Evolutionary conservation across 2,113 vertebrate genomes (phyloP).

Genomic region (Ciconia stormi): DNA sequence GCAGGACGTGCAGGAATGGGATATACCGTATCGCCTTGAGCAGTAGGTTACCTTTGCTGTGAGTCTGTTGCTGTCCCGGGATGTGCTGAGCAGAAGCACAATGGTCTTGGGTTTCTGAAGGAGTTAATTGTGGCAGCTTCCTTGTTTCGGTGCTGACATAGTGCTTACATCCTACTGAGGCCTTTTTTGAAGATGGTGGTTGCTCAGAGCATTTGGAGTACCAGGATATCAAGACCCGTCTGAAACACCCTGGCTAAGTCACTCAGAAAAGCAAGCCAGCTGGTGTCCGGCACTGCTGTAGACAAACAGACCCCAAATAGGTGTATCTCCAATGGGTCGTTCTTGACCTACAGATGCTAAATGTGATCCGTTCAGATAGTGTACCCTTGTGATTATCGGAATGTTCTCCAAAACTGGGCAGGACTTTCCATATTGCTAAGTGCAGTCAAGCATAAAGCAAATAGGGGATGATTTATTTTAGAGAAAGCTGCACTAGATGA

Average conservation of each 20-base stretch:
- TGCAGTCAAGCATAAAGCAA: not conserved
- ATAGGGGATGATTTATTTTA: not conserved
- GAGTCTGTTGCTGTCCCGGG: not conserved
- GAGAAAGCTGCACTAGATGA: not conserved
- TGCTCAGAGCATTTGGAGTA: not conserved
- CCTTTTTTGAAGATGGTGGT: not conserved
- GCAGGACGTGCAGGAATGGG: not conserved
- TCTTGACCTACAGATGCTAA: not conserved
- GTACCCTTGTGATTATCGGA: not conserved
- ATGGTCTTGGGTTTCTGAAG: not conserved
- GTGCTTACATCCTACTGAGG: not conserved
- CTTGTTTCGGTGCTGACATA: not conserved
- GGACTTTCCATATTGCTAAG: rapidly evolving
- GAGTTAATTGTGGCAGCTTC: not conserved
- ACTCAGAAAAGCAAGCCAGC: not conserved
- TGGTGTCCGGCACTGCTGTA: not conserved
- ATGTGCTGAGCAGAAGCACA: not conserved
- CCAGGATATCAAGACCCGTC: not conserved
- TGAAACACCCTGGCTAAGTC: not conserved
- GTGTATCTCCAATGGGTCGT: not conserved
- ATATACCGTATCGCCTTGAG: rapidly evolving
- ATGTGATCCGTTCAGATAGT: not conserved
- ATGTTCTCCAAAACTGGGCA: not conserved
- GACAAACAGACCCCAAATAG: not conserved
- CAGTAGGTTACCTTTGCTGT: not conserved